Evolutionary conservation across 2,888 invertebrate genomes (phyloP).

Genomic region (Ectemnius lituratus): DNA sequence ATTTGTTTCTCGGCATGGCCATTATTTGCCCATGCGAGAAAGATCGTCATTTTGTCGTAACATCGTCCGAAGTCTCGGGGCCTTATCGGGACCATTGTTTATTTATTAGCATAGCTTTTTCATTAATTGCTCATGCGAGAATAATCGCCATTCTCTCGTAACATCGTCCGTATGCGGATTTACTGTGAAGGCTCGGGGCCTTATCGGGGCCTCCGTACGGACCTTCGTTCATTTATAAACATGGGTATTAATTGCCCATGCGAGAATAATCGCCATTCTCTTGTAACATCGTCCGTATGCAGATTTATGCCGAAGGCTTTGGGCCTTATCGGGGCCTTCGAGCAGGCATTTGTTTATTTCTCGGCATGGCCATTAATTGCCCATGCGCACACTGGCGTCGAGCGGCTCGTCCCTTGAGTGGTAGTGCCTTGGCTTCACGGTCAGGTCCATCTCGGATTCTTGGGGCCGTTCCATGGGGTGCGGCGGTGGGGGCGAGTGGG

Average conservation of each 20-base stretch:
- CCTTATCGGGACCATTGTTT: conserved; percentile 48
- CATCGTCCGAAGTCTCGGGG: no score
- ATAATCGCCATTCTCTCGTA: no score
- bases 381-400: conserved; percentile 72
- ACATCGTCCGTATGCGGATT: no score
- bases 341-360: conserved; percentile 61
- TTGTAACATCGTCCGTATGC: no score
- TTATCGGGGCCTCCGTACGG: neutral
- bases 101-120: conserved; percentile 52
- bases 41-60: no score
- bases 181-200: no score
- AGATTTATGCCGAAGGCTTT: no score
- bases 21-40: conserved; percentile 41
- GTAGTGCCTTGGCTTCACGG: conserved; percentile 69
- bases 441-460: conserved; percentile 75
- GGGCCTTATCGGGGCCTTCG: neutral
- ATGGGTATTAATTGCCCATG: conserved; percentile 27
- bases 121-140: conserved; percentile 43
- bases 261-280: conserved; percentile 26
- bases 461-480: conserved; percentile 63
- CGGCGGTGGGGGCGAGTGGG: conserved; percentile 61
- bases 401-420: conserved; percentile 72
- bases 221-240: conserved; percentile 63
- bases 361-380: conserved; percentile 25
- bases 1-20: conserved; percentile 61